phyloP scores from a whole-genome alignment of 2,888 invertebrate genomes.

The Agrochola lychnidis region DNA sequence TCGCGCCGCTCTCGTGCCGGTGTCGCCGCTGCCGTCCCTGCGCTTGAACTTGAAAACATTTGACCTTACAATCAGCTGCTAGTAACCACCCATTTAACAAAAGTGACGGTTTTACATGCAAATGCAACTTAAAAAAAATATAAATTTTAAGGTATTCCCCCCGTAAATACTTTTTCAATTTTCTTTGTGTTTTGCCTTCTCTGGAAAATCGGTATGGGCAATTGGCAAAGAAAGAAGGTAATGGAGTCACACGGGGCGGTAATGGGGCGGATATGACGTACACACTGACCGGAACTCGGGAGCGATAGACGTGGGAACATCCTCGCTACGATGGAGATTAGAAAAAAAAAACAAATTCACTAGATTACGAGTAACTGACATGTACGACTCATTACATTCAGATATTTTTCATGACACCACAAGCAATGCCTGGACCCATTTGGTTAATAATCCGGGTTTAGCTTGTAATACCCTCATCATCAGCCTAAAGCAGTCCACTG shows the following conservation, averaged over 20 bases:
- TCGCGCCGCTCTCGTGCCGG: too few species aligned
- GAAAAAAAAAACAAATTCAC: constrained; percentile 26
- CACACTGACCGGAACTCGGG: constrained; percentile 60
- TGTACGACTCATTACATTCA: neutral
- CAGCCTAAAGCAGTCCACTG: too few species aligned
- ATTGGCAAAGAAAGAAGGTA: constrained; percentile 13
- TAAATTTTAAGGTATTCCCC: neutral
- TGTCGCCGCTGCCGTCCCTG: too few species aligned
- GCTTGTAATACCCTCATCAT: too few species aligned
- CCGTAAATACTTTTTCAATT: neutral
- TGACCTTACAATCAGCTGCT: too few species aligned
- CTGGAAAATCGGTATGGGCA: neutral
- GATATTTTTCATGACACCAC: neutral
- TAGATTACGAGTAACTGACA: neutral
- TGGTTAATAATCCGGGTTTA: too few species aligned
- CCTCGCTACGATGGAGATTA: constrained; percentile 55
- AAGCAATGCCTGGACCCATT: neutral
- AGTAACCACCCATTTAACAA: too few species aligned
- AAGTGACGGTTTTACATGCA: too few species aligned
- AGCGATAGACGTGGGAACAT: constrained; percentile 70
- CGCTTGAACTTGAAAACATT: too few species aligned
- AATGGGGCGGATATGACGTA: constrained; percentile 38
- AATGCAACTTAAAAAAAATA: too few species aligned
- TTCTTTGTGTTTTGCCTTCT: neutral
- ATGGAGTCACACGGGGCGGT: constrained; percentile 29